phyloP scores from a whole-genome alignment of 2,797 vertebrate genomes.

The Sebastes taczanowskii region DNA sequence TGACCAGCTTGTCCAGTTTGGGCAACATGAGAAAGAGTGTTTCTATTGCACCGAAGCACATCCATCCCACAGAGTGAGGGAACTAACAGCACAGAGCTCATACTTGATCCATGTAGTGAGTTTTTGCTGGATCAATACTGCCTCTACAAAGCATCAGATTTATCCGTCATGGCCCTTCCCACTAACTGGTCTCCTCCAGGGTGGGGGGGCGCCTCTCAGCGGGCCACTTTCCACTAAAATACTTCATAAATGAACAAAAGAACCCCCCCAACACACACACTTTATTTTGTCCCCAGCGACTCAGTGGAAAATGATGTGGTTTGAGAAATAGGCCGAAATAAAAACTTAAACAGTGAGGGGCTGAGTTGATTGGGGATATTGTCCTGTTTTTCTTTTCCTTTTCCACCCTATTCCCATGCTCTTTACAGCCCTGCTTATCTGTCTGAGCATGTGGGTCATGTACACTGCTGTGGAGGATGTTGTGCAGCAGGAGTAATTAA shows the following conservation, averaged over 20 bases:
- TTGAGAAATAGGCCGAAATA: background rate
- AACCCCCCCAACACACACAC: background rate
- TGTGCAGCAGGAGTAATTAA: slow-evolving; percentile 74
- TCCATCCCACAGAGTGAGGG: slow-evolving; percentile 46
- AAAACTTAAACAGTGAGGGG: slow-evolving; percentile 25
- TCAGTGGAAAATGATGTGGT: slow-evolving; percentile 23
- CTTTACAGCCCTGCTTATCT: slow-evolving; percentile 47
- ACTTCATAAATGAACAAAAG: slow-evolving; percentile 45
- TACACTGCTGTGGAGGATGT: slow-evolving; percentile 55
- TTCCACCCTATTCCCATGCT: slow-evolving; percentile 36
- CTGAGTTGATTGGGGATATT: slow-evolving; percentile 36
- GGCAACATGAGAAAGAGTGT: slow-evolving; percentile 18
- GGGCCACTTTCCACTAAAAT: slow-evolving; percentile 35
- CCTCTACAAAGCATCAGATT: slow-evolving; percentile 77
- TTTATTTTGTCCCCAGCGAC: background rate
- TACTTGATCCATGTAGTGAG: slow-evolving; percentile 77
- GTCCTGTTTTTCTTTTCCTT: slow-evolving; percentile 11
- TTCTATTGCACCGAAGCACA: slow-evolving; percentile 39
- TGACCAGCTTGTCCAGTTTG: slow-evolving; percentile 37
- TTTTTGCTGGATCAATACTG: slow-evolving; percentile 78
- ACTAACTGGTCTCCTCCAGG: slow-evolving; percentile 60
- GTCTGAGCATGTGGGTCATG: slow-evolving; percentile 66
- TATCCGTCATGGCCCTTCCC: slow-evolving; percentile 71
- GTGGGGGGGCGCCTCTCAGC: slow-evolving; percentile 24
- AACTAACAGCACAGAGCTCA: slow-evolving; percentile 56